These are phyloP conservation scores for Isurus oxyrinchus DNA, from an alignment of 2,113 vertebrate species.

Conservation along the genomic window DNA sequence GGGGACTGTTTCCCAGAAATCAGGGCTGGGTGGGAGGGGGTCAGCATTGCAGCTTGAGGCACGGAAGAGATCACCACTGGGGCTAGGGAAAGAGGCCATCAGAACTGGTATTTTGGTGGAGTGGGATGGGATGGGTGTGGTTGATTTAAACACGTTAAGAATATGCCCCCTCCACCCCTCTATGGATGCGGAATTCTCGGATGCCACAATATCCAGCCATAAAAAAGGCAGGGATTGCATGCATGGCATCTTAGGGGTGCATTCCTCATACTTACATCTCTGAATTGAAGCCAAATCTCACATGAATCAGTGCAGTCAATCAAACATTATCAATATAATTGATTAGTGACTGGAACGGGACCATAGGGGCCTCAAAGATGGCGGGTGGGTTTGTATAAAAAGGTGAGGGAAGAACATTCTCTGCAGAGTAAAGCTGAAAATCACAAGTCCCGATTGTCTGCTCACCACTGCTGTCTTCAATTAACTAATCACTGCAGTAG, in stretches of 20 bases:
- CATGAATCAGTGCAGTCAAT: neutral
- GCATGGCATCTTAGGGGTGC: neutral
- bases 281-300: neutral
- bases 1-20: neutral
- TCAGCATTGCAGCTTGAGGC: neutral
- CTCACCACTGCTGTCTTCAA: neutral
- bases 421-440: neutral
- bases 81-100: neutral
- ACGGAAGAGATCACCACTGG: neutral
- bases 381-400: neutral
- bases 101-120: neutral
- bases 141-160: neutral
- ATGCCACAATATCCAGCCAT: neutral
- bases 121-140: neutral
- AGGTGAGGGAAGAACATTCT: neutral
- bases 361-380: neutral
- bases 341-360: neutral
- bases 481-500: neutral
- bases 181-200: neutral
- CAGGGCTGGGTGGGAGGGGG: too few species aligned
- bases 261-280: neutral
- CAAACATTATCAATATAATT: neutral
- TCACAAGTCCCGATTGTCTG: neutral
- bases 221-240: neutral
- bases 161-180: neutral